phyloP scores from a whole-genome alignment of 2,888 invertebrate genomes.

The Acanthopleura granulata region DNA sequence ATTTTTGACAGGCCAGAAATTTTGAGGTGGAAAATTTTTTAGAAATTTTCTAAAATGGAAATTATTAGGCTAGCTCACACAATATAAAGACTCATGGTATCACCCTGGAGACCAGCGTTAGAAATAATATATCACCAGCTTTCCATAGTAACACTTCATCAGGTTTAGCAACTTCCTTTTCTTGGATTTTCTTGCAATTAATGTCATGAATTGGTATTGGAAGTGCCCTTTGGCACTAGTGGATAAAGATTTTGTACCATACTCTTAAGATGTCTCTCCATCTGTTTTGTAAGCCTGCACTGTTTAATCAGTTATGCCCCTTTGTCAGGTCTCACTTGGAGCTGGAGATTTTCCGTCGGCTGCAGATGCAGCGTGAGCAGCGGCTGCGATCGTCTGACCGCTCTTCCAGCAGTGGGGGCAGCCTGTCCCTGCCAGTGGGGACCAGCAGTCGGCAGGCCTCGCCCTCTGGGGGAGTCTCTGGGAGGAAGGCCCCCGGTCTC shows the following conservation, averaged over 20 bases:
- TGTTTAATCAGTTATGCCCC: no score
- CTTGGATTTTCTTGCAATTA: no score
- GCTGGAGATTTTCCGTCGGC: constrained; percentile 64
- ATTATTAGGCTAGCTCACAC: no score
- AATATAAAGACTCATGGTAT: no score
- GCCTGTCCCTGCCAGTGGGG: neutral
- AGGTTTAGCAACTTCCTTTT: neutral
- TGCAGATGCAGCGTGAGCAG: constrained; percentile 62
- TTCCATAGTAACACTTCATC: no score
- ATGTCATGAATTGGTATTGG: no score
- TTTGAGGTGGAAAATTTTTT: no score
- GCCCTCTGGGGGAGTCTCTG: neutral
- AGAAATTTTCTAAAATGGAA: no score
- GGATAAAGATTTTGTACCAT: neutral
- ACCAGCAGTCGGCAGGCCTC: neutral
- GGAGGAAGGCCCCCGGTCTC: neutral
- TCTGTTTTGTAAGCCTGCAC: neutral
- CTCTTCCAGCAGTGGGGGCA: neutral
- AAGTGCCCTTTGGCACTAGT: neutral
- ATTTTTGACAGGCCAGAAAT: neutral
- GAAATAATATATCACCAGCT: no score
- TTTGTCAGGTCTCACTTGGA: constrained; percentile 59
- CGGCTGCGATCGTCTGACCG: neutral
- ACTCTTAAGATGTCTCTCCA: neutral
- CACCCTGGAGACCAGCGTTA: no score